Base-by-base conservation (phyloP, 37 sponge, comb jelly and placozoan species). In the Dysidea cf. avara region DNA sequence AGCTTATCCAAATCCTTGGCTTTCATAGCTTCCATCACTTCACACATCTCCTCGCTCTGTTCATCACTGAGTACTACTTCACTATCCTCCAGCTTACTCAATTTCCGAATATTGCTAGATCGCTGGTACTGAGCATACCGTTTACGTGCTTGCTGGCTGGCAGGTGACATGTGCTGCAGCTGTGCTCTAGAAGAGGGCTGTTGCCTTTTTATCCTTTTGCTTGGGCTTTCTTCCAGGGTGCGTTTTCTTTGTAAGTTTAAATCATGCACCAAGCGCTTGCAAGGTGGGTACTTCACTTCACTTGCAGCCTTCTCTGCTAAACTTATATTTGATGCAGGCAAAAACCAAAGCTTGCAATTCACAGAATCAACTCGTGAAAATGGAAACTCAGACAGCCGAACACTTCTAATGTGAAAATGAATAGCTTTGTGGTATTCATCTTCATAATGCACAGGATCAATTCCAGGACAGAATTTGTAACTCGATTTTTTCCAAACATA, bases 391-490 rank as follows among this genome's bases (percentile, higher is more conserved):
- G 22, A n/a, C 11, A 7, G 14, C 11, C 60, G 14, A 9, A 58
- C 60, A 14, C 17, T 58, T 14, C 25, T 58, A 11, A 58, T 18
- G 25, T 58, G 29, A 58, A 18, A 58, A 25, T 30, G 14, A n/a
- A 58, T 58, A 11, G n/a, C 16, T 28, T 18, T 14, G 12, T 9
- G 12, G 12, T 58, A 18, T 18, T 58, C 25, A 16, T 13, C 16
- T 5, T 24, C 7, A 26, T 64, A 64, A 38, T 64, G 40, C 16
- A 7, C 7, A 18, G 22, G 21, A 9, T 58, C 22, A 29, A 64
- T 64, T 38, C 65, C 65, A 64, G 65, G 65, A 29, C 65, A 64
- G 7, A 64, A 31, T 40, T 33, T 33, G 24, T 20, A 50, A 17
- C 17, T 17, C 17, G 17, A 50, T 50, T 20, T 50, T 50, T 50